Evolutionary conservation across 2,797 vertebrate genomes (phyloP), one percentile per base, ranked within the genome.

Genomic region (Schizothorax lantsangensis): DNA sequence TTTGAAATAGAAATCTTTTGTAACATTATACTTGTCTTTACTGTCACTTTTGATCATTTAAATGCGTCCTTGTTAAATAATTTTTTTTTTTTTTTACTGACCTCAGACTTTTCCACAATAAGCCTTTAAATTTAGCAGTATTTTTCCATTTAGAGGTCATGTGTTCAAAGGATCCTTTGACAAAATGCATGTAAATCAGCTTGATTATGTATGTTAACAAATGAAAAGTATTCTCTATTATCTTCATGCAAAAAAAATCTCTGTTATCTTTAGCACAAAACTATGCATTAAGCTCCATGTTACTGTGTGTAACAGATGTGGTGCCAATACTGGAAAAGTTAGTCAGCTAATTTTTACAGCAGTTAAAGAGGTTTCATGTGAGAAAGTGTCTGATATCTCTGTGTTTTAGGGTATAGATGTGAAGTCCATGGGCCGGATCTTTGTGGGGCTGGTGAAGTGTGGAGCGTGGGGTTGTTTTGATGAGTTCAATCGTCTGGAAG

Each of bases 401-500:
- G 57, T 74, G 26, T n/a, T 90, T 49, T 87, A 99, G 98, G 98
- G 98, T 57, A 99, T 99, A 17, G 98, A 99, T 91, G 98, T 99
- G 92, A 98, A 98, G 91, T 99, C 98, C 5, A 99, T 99, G 98
- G 98, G 97, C 0, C 95, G 98, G 10, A 99, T 99, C 94, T 99
- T 99, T 93, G 97, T 99, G 90, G 98, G 98, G 64, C 92, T 99
- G 92, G 97, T 99, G 88, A 98, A 98, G 92, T 99, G 98, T 89
- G 98, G 98, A 4, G 98, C 98, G 15, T 99, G 98, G 98, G 98
- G 98, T 90, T 99, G 98, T 93, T 99, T 99, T 87, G 98, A 99
- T 81, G 98, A 99, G 91, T 99, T 99, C 90, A 99, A 99, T 90
- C 97, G 98, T 73, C 93, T 99, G 71, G 98, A 99, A 90, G 98